A percentile compares a stretch with the other conserved stretches of the same genome.
phyloP scores from a whole-genome alignment of 2,797 vertebrate genomes.

The Kryptopterus vitreolus region DNA sequence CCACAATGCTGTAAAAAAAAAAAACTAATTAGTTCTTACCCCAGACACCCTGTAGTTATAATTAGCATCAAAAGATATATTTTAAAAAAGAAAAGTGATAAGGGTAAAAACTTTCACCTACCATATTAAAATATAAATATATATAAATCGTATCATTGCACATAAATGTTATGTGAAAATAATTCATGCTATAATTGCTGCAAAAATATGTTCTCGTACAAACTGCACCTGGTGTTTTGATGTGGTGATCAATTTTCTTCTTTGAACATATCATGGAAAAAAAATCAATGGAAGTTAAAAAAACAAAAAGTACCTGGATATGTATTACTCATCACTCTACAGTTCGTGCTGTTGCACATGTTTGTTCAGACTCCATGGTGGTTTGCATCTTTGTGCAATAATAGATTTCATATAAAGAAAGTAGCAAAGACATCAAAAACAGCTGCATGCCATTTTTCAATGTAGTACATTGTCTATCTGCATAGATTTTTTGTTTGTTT shows the following conservation, averaged over 20 bases:
- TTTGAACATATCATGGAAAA: not conserved
- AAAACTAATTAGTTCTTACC: not conserved
- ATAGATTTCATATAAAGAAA: not conserved
- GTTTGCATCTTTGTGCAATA: not conserved
- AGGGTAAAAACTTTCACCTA: not conserved
- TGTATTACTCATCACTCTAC: not conserved
- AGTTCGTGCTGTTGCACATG: not conserved
- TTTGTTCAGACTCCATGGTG: not conserved
- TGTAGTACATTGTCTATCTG: not conserved
- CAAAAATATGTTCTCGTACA: too few species aligned
- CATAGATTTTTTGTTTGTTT: not conserved
- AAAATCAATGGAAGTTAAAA: not conserved
- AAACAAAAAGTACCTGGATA: not conserved
- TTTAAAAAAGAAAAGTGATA: not conserved
- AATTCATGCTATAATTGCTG: not conserved
- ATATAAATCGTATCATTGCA: not conserved
- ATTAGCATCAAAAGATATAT: not conserved
- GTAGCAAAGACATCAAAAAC: not conserved
- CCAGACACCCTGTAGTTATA: not conserved
- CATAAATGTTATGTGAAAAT: not conserved
- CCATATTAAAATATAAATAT: not conserved
- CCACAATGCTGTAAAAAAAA: not conserved
- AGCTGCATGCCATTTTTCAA: not conserved
- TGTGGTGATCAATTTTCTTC: not conserved
- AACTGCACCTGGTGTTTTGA: too few species aligned